phyloP scores from a whole-genome alignment of 2,888 invertebrate species.

The Sturmia bella region DNA sequence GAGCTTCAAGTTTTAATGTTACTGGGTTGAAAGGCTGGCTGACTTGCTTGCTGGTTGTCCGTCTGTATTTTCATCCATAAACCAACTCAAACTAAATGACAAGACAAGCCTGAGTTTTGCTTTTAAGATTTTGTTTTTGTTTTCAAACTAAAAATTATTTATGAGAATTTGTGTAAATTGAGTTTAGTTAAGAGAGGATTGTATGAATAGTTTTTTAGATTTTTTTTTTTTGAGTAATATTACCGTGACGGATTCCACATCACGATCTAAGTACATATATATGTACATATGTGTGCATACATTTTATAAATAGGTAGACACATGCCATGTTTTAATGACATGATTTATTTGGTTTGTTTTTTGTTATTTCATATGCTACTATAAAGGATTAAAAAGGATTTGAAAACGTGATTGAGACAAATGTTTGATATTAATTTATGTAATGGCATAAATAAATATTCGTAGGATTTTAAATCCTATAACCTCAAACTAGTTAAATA shows the following conservation, averaged over 20 bases:
- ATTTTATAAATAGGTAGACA: constrained; percentile 51
- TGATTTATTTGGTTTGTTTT: constrained; percentile 22
- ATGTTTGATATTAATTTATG: too few relatives aligned
- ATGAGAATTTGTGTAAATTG: constrained; percentile 52
- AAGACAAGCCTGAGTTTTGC: constrained; percentile 35
- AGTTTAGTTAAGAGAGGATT: constrained; percentile 16
- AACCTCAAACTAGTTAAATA: too few relatives aligned
- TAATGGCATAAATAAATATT: not conserved
- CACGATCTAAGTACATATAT: constrained; percentile 61
- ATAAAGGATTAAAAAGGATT: constrained; percentile 47
- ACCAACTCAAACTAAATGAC: not conserved
- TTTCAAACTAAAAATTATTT: constrained; percentile 60
- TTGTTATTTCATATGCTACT: not conserved
- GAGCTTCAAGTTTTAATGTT: constrained; percentile 36
- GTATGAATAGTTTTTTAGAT: constrained; percentile 40
- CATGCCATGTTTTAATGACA: constrained; percentile 55
- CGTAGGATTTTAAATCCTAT: too few relatives aligned
- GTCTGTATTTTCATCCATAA: constrained; percentile 12
- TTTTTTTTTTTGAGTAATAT: constrained; percentile 39
- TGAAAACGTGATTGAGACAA: constrained; percentile 13
- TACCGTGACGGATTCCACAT: constrained; percentile 62
- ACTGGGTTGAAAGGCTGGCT: constrained; percentile 21
- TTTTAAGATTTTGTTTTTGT: constrained; percentile 29
- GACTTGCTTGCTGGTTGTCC: not conserved
- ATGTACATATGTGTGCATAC: constrained; percentile 5